phyloP scores from a whole-genome alignment of 1,140 invertebrate species.

The Euura saliciscinereae region DNA sequence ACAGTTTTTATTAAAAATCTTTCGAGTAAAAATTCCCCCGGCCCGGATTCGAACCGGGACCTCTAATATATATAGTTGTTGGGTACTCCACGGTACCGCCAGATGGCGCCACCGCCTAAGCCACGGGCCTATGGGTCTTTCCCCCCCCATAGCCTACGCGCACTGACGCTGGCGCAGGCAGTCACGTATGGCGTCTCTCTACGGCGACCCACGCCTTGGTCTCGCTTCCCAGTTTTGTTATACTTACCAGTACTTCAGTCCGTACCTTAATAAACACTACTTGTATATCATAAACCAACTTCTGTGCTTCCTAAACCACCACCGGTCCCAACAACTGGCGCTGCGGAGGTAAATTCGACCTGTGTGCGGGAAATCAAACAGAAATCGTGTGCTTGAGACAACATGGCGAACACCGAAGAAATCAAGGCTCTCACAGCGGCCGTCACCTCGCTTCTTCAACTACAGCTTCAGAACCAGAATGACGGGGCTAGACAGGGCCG shows the following conservation, averaged over 20 bases:
- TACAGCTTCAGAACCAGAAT: constrained; percentile 11
- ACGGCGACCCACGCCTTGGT: not conserved
- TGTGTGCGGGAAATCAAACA: constrained; percentile 2
- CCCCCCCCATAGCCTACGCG: not conserved
- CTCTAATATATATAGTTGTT: no score
- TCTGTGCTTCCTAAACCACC: not conserved
- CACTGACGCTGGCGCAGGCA: not conserved
- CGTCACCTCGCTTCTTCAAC: constrained; percentile 11
- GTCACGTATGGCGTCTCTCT: not conserved
- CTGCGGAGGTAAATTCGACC: not conserved
- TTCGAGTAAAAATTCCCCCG: no score
- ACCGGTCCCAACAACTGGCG: constrained; percentile 1
- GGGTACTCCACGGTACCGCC: no score
- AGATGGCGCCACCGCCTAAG: no score
- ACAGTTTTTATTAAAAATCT: no score
- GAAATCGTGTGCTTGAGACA: not conserved
- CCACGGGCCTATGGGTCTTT: not conserved
- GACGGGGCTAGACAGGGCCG: no score
- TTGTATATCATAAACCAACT: not conserved
- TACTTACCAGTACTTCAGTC: not conserved
- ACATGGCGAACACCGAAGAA: not conserved
- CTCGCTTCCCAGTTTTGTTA: not conserved
- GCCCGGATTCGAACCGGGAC: no score
- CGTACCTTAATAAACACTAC: not conserved
- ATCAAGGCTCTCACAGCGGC: constrained; percentile 5